phyloP scores from a whole-genome alignment of 1,140 invertebrate genomes.

The Archegozetes longisetosus region DNA sequence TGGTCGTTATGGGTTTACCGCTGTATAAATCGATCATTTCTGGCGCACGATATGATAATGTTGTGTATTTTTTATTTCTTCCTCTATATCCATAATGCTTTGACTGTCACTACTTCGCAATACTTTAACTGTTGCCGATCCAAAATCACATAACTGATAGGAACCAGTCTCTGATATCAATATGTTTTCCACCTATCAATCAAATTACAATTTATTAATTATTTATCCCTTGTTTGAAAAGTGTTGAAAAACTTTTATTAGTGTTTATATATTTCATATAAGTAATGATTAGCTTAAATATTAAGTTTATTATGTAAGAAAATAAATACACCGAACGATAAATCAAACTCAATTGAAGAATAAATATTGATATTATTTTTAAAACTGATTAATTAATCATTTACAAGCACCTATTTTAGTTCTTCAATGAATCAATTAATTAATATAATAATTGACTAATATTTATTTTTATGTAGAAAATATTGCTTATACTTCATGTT shows the following conservation, averaged over 20 bases:
- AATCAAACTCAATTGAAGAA: neutral
- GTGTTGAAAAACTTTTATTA: no score
- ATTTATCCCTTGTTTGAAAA: no score
- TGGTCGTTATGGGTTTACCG: slow-evolving; percentile 71
- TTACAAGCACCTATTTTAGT: no score
- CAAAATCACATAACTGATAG: slow-evolving; percentile 78
- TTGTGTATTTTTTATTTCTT: slow-evolving; percentile 92
- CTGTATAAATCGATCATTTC: slow-evolving; percentile 92
- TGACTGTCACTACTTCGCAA: slow-evolving; percentile 49
- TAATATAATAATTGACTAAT: no score
- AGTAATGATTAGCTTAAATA: no score
- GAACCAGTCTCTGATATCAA: slow-evolving; percentile 54
- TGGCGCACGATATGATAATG: slow-evolving; percentile 75
- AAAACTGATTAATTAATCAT: slow-evolving; percentile 27
- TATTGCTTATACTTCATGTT: no score
- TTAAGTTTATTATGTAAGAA: no score
- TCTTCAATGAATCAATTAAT: no score
- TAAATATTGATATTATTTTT: neutral
- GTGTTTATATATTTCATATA: no score
- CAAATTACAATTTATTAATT: no score
- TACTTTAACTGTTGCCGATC: slow-evolving; percentile 42
- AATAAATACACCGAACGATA: neutral
- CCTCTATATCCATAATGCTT: slow-evolving; percentile 56
- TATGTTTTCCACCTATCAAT: slow-evolving; percentile 72
- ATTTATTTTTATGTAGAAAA: no score